These are phyloP conservation scores for Typhlomys cinereus DNA, from an alignment of 2,113 vertebrate species.

Conservation along the genomic window DNA sequence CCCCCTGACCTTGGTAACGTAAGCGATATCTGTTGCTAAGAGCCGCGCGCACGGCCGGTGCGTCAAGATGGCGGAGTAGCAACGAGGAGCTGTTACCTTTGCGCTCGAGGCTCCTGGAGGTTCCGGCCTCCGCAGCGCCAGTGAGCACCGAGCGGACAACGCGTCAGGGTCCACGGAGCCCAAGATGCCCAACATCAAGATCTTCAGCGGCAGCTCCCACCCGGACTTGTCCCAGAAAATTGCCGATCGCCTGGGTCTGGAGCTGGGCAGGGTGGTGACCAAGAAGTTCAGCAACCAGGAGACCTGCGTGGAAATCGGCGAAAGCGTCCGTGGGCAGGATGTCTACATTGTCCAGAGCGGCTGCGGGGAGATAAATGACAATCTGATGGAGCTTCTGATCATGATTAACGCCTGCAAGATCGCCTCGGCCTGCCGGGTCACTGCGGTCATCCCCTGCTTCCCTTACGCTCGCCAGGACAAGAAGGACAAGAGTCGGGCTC, in stretches of 20 bases:
- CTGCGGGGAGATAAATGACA: no score
- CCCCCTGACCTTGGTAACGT: neutral
- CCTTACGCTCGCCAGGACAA: no score
- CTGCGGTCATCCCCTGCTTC: no score
- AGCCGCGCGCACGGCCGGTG: conserved; percentile 66
- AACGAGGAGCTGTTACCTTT: neutral
- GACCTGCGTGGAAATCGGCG: no score
- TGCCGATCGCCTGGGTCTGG: conserved; percentile 87
- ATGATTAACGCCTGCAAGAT: no score
- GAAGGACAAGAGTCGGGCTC: no score
- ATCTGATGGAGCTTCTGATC: no score
- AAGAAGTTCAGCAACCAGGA: conserved; percentile 96
- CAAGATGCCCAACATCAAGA: conserved; percentile 89
- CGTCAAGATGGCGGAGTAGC: conserved; percentile 79
- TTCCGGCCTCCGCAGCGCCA: neutral
- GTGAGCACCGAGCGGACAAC: no score
- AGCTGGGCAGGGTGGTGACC: conserved; percentile 93
- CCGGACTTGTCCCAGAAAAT: conserved; percentile 89
- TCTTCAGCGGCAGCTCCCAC: conserved; percentile 89
- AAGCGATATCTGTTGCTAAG: no score
- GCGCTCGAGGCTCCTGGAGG: neutral
- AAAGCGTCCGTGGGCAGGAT: conserved; percentile 45
- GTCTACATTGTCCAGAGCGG: no score
- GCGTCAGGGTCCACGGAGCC: no score
- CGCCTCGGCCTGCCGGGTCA: no score